These are phyloP conservation scores for Platycheirus rosarum DNA, from an alignment of 2,888 invertebrate genomes.

Conservation along the genomic window DNA sequence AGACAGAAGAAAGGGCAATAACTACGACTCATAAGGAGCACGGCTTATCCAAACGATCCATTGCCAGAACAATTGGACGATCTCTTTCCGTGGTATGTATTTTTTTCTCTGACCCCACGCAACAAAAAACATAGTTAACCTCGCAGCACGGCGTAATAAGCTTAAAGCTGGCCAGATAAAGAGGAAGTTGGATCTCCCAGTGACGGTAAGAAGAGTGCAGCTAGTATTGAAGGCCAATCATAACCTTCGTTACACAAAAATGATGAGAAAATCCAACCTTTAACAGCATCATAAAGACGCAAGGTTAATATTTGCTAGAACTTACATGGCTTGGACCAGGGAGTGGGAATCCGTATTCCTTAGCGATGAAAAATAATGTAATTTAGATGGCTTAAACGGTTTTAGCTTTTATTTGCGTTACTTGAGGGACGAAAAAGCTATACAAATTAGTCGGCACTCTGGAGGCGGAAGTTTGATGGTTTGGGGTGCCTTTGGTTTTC, in stretches of 20 bases:
- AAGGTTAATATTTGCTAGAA: conserved; percentile 3
- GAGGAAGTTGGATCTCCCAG: conserved; percentile 8
- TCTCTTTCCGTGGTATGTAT: no score
- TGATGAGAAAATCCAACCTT: background rate
- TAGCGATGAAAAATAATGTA: background rate
- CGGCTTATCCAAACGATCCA: no score
- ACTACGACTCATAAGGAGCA: no score
- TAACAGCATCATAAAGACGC: conserved; percentile 12
- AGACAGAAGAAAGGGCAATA: no score
- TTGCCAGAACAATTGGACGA: no score
- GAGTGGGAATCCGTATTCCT: conserved; percentile 9
- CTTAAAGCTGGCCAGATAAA: conserved; percentile 23
- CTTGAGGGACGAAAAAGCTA: background rate
- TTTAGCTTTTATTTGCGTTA: conserved; percentile 7
- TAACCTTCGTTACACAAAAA: background rate
- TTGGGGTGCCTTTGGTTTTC: conserved; percentile 11
- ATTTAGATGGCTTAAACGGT: conserved; percentile 3
- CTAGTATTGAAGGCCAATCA: conserved; percentile 9
- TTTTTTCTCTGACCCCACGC: no score
- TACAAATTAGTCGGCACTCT: background rate
- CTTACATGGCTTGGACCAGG: conserved; percentile 1
- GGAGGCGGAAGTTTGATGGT: background rate
- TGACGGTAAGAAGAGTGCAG: conserved; percentile 2
- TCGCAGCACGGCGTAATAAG: conserved; percentile 1
- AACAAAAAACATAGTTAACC: conserved; percentile 5